Evolutionary conservation across 1,140 invertebrate species (phyloP), one percentile per base, ranked within the genome.

Genomic region (Agrilus planipennis): DNA sequence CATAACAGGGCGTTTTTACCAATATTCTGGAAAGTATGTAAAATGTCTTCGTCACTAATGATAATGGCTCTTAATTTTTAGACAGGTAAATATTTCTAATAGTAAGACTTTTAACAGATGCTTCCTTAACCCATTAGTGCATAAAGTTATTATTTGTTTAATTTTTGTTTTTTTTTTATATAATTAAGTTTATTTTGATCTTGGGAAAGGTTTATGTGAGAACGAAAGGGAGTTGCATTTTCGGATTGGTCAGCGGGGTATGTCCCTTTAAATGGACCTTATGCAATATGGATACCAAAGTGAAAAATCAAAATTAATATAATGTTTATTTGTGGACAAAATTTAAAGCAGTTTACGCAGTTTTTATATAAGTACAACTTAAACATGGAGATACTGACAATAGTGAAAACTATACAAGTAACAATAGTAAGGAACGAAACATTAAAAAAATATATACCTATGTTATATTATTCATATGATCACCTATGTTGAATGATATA

Each of bases 91-190:
- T n/a, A n/a, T n/a, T n/a, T n/a, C n/a, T n/a, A n/a, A n/a, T n/a
- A n/a, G n/a, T n/a, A n/a, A n/a, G n/a, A n/a, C n/a, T n/a, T n/a
- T n/a, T n/a, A n/a, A n/a, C n/a, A n/a, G n/a, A n/a, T n/a, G n/a
- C n/a, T n/a, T n/a, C n/a, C n/a, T n/a, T n/a, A n/a, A 27, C 23
- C 23, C 23, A 27, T 27, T 27, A 27, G 23, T 27, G 23, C 23
- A 27, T 27, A 12, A 27, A 12, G 23, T 27, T 27, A 12, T 27
- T 9, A 27, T 27, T 27, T 27, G 23, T n/a, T 9, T 7, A 27
- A 9, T 27, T 27, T 27, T 27, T 27, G 23, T 27, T 9, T 12
- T 27, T 27, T 27, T 9, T 9, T 12, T 12, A 12, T 12, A 27
- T 9, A 12, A 7, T 9, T 12, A 9, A 9, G 12, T 27, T 27